Base-by-base conservation (phyloP, 2,888 invertebrate genomes). In the Beris chalybata region DNA sequence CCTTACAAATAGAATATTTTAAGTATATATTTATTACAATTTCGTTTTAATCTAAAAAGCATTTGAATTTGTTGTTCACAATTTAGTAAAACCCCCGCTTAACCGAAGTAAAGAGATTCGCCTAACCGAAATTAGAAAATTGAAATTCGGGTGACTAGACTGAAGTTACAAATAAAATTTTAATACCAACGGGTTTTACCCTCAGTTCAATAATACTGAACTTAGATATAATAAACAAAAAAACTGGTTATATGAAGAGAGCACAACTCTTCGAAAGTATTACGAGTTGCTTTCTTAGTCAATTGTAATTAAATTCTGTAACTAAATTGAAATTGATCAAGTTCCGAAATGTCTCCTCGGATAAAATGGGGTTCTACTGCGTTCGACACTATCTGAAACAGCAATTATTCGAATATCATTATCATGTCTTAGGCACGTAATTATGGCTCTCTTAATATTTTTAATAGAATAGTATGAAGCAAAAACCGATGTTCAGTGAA, bases 151-250 rank as follows among this genome's bases (percentile, higher is more conserved):
- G 22, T 22, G 22, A 22, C 22, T 22, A 55, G n/a, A 55, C 31
- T 32, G 32, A 55, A 32, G 38, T 55, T 38, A n/a, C n/a, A 55
- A 55, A 22, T 32, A 7, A 7, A 55, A 32, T 55, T 55, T 55
- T 38, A 29, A 7, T 53, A 0, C n/a, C 7, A n/a, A 9, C 13
- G 13, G 22, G 53, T 45, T 48, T 59, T 15, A 59, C 31, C 50
- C 59, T 59, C 32, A 59, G 48, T 11, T 32, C 11, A 50, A 59
- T 32, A 48, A 31, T 48, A 22, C n/a, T 29, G 50, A 48, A 50
- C 48, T 50, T 22, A 22, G 22, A 22, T 22, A 22, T 3, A 22
- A 22, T 3, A 22, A 22, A 22, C 22, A 22, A 22, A 22, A 22
- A 22, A 22, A 22, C 1, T 3, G 2, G 22, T 22, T 22, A 22